Base-by-base conservation (phyloP, 2,113 vertebrate genomes). In the Melanerpes aurifrons region DNA sequence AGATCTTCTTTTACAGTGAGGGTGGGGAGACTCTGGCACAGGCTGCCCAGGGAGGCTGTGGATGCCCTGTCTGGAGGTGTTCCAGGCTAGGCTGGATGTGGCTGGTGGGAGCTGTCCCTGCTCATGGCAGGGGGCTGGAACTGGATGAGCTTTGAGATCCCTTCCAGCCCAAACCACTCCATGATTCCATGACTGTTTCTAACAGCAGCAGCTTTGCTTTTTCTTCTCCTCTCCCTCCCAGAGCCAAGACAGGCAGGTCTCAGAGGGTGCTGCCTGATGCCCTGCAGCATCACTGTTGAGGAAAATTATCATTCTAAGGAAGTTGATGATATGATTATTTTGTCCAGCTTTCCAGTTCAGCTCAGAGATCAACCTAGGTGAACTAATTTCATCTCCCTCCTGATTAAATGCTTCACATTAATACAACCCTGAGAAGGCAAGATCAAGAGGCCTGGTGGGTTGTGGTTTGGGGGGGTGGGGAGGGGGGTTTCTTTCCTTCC, bases 341-440 rank as follows among this genome's bases (percentile, higher is more conserved):
- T 95, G 92, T 64, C 84, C 72, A 82, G 17, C 73, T 87, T 93
- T 40, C 69, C 88, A 58, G 86, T 74, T 83, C 79, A 63, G 92
- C 74, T 70, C 61, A 10, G 73, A 70, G 92, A 95, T 92, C 92
- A 94, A 58, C 48, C 90, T 83, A 78, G 94, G 95, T 88, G 92
- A 96, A 96, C 85, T 96, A 92, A 96, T 97, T 94, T 86, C 84
- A 82, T 82, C 90, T 92, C 74, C 95, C 76, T 82, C 77, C 93
- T 91, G 95, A 97, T 95, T 93, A 95, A 97, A 96, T 94, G 93
- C 73, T 94, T 89, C 92, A 62, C 75, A 85, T 91, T 93, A 94
- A 94, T 90, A 31, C 58, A 92, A 93, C 87, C 89, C 92, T 18
- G 56, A 78, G 89, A 75, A 92, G 80, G 77, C 54, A 66, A 22